phyloP scores from a whole-genome alignment of 2,113 vertebrate genomes.

The Cyphomyrus plagiostoma region DNA sequence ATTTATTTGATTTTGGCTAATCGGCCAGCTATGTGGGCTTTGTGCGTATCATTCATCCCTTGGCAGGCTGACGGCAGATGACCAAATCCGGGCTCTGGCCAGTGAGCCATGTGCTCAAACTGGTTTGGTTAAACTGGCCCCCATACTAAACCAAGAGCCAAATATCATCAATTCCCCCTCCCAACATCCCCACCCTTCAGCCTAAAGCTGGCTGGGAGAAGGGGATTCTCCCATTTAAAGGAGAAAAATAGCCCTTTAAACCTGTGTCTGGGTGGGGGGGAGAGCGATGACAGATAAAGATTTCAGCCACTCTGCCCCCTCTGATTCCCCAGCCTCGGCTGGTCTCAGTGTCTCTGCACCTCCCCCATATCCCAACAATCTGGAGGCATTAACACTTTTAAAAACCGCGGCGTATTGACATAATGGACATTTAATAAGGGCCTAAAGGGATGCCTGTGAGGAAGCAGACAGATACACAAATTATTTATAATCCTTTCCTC shows the following conservation, averaged over 20 bases:
- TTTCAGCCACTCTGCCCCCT: neutral
- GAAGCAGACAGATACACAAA: neutral
- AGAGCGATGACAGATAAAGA: neutral
- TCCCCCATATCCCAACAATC: neutral
- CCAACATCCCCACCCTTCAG: neutral
- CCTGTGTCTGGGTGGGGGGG: neutral
- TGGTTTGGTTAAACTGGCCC: neutral
- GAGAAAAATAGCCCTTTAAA: neutral
- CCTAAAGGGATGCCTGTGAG: neutral
- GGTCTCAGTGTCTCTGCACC: neutral
- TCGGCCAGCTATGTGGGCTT: neutral
- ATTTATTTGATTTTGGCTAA: neutral
- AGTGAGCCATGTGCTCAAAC: neutral
- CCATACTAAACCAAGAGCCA: neutral
- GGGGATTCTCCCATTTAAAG: neutral
- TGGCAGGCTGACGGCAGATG: neutral
- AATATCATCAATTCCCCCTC: neutral
- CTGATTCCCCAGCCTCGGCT: neutral
- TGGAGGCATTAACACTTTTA: neutral
- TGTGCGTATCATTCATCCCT: neutral
- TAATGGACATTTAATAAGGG: neutral
- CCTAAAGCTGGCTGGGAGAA: neutral
- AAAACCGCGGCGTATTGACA: neutral
- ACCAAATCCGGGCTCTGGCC: neutral
- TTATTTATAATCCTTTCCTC: neutral